A percentile compares a stretch with the other conserved stretches of the same genome.
Evolutionary conservation across 2,113 vertebrate species (phyloP).

Genomic region (Clarias macrocephalus): DNA sequence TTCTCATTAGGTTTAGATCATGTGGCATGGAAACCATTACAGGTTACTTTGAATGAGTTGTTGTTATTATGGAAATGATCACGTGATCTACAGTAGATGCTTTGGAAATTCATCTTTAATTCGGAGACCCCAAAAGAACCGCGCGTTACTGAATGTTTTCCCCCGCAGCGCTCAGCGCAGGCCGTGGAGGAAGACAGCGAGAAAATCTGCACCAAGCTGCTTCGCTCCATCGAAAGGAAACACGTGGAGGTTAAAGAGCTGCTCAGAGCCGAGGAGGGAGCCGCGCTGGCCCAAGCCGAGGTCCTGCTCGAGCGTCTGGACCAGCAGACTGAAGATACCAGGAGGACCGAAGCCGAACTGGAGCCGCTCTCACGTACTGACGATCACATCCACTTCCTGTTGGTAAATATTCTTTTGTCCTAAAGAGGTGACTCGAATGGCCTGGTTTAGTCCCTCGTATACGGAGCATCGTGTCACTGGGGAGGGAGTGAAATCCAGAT

Average conservation of each 20-base stretch:
- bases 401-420: conserved; percentile 39
- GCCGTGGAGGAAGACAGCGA: conserved; percentile 54
- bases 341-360: conserved; percentile 45
- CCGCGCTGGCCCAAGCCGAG: conserved; percentile 37
- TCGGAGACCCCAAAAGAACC: not conserved
- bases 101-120: not conserved
- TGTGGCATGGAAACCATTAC: no score
- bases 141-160: not conserved
- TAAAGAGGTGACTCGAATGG: not conserved
- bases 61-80: no score
- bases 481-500: not conserved
- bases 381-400: conserved; percentile 57
- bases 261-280: conserved; percentile 50
- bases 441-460: no score
- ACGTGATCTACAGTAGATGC: not conserved
- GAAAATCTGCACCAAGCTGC: conserved; percentile 50
- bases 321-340: conserved; percentile 46
- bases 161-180: conserved; percentile 50
- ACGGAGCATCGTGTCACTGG: not conserved
- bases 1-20: no score
- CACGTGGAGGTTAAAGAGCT: conserved; percentile 50
- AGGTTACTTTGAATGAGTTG: no score
- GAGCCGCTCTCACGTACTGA: conserved; percentile 51
- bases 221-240: conserved; percentile 49
- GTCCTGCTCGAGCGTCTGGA: conserved; percentile 46